Evolutionary conservation across 2,113 vertebrate species (phyloP).

Genomic region (Willisornis vidua): DNA sequence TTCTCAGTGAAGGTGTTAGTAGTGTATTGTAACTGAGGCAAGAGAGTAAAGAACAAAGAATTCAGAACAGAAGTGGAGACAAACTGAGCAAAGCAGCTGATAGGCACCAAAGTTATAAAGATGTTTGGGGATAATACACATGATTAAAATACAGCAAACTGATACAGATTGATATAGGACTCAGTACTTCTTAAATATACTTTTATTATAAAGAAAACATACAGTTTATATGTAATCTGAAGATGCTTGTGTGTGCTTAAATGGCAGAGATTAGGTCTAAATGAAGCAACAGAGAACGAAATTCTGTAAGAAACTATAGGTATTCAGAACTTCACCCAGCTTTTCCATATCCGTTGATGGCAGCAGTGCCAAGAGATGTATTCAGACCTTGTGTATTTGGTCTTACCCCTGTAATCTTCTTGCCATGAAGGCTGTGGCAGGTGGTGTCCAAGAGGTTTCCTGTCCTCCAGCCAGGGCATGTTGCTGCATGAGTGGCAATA

Average conservation of each 20-base stretch:
- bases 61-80: background rate
- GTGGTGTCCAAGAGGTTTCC: background rate
- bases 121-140: background rate
- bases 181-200: background rate
- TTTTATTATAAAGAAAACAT: background rate
- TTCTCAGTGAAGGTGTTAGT: background rate
- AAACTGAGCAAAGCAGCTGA: background rate
- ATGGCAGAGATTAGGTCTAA: background rate
- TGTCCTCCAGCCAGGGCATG: fast-evolving
- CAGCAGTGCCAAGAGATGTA: background rate
- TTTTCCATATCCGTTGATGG: background rate
- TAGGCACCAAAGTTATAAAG: background rate
- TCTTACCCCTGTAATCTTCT: background rate
- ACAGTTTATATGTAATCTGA: background rate
- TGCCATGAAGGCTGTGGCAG: background rate
- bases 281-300: background rate
- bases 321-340: background rate
- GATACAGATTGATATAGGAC: background rate
- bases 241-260: background rate
- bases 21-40: background rate
- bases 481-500: fast-evolving
- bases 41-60: background rate
- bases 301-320: background rate
- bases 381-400: background rate
- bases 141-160: background rate